Conservation (phyloP, 2,797 vertebrate species). For the Spheniscus humboldti region DNA sequence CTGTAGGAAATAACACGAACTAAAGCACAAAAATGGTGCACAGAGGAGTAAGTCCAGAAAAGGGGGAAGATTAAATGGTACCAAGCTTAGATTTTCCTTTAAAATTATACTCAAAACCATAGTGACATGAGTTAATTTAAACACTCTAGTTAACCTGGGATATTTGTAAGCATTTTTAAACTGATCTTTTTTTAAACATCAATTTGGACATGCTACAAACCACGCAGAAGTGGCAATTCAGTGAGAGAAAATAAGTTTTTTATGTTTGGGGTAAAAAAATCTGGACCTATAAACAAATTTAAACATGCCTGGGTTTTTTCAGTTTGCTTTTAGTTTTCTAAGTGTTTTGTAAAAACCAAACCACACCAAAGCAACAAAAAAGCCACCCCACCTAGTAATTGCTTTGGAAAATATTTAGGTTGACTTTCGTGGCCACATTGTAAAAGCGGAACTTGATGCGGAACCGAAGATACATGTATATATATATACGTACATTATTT, state of each 20-base stretch:
- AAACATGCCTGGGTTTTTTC: background rate
- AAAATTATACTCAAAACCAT: background rate
- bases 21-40: background rate
- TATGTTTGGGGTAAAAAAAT: background rate
- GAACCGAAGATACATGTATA: background rate
- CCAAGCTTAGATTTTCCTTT: background rate
- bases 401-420: constrained; percentile 15
- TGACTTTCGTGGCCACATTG: background rate
- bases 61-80: background rate
- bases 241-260: background rate
- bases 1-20: background rate
- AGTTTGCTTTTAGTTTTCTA: background rate
- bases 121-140: background rate
- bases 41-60: background rate
- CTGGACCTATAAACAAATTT: background rate
- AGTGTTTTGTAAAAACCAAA: background rate
- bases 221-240: background rate
- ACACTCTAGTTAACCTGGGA: background rate
- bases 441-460: background rate
- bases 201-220: background rate
- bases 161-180: background rate
- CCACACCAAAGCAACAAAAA: background rate
- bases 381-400: background rate
- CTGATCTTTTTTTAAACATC: background rate
- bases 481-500: background rate